Conservation (phyloP, 1,140 invertebrate species). For the Drosophila gunungcola region DNA sequence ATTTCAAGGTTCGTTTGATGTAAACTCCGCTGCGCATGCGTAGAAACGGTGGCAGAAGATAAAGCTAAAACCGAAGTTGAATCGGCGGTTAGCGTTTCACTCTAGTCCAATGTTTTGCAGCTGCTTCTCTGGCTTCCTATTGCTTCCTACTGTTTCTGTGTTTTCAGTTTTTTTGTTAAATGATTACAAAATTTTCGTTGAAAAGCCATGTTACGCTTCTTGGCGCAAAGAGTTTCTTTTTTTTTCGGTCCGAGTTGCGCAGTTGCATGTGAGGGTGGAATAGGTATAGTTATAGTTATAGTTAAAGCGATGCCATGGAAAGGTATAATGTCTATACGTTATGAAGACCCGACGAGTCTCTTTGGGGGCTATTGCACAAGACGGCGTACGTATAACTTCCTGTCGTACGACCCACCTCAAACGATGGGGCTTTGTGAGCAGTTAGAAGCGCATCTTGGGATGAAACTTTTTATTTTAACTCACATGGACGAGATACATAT, state of each 20-base stretch:
- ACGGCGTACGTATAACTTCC: slow-evolving; percentile 52
- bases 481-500: too few species aligned
- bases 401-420: slow-evolving; percentile 42
- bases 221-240: slow-evolving; percentile 76
- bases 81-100: slow-evolving; percentile 63
- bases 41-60: slow-evolving; percentile 46
- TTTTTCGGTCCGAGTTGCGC: slow-evolving; percentile 62
- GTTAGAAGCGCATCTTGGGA: slow-evolving; percentile 22
- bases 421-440: slow-evolving; percentile 38
- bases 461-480: too few species aligned
- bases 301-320: slow-evolving; percentile 43
- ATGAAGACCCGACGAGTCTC: slow-evolving; percentile 37
- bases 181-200: slow-evolving; percentile 83
- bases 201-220: slow-evolving; percentile 82
- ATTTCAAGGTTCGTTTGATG: slow-evolving; percentile 84
- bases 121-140: slow-evolving; percentile 27
- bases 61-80: slow-evolving; percentile 35
- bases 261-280: slow-evolving; percentile 62
- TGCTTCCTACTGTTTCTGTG: slow-evolving; percentile 16
- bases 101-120: slow-evolving; percentile 49
- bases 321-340: slow-evolving; percentile 51
- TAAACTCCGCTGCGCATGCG: slow-evolving; percentile 76
- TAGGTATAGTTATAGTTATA: slow-evolving; percentile 17
- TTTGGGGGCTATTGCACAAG: slow-evolving; percentile 65
- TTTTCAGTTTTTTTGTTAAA: slow-evolving; percentile 60